Percentiles rank a stretch among this genome's conserved stretches.
Conservation (phyloP, 2,113 vertebrate species). For the Phaetusa simplex region DNA sequence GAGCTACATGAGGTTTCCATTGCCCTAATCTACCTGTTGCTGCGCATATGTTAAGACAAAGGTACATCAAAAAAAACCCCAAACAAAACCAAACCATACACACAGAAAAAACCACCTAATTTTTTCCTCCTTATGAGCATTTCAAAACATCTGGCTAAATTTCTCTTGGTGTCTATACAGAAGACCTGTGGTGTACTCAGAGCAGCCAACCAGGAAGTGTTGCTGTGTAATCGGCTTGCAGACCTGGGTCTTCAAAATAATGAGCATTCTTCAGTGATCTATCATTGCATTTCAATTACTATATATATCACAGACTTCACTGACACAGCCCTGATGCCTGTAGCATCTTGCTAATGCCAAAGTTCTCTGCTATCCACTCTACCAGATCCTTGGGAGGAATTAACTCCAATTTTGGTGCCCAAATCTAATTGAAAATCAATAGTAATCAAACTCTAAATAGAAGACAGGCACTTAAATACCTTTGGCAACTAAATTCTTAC, state of each 20-base stretch:
- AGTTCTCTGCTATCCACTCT: neutral
- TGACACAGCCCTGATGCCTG: neutral
- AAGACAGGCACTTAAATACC: neutral
- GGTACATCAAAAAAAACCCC: neutral
- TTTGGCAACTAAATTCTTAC: neutral
- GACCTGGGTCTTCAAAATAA: neutral
- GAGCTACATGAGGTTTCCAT: neutral
- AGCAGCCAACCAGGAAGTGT: neutral
- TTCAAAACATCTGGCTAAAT: neutral
- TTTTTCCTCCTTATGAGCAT: neutral
- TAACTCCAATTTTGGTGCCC: neutral
- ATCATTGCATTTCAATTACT: neutral
- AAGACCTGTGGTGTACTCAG: neutral
- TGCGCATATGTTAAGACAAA: neutral
- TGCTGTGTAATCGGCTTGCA: neutral
- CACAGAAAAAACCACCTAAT: accelerated
- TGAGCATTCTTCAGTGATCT: neutral
- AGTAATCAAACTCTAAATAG: neutral
- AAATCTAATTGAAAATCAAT: neutral
- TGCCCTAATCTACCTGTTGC: neutral
- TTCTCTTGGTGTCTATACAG: neutral
- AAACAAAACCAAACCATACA: neutral
- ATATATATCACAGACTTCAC: neutral
- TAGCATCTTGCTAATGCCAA: neutral
- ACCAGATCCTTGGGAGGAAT: neutral